phyloP scores from a whole-genome alignment of 2,113 vertebrate species.

The Eudyptes chrysolophus region DNA sequence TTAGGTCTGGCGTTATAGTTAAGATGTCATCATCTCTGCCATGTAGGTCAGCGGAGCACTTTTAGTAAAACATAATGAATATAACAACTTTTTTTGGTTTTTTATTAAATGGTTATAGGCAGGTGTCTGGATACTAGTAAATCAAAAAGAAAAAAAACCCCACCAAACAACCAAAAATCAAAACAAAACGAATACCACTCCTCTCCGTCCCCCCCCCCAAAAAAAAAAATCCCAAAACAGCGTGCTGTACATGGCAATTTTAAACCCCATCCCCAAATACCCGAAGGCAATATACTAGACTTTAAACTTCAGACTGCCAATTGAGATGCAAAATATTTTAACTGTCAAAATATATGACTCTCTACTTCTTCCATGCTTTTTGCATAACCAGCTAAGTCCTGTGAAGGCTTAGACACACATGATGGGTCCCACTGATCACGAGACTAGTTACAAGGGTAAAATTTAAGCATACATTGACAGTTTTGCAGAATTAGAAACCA shows the following conservation, averaged over 20 bases:
- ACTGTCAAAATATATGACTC: background rate
- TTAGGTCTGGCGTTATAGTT: background rate
- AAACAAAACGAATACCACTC: background rate
- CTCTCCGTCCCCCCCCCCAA: background rate
- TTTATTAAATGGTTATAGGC: background rate
- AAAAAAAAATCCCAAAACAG: background rate
- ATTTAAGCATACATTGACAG: background rate
- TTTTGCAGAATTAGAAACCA: background rate
- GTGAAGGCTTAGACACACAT: background rate
- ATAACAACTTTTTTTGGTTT: background rate
- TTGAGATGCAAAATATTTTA: background rate
- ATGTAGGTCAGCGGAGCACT: background rate
- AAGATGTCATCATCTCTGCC: background rate
- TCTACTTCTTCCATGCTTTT: background rate
- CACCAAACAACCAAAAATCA: background rate
- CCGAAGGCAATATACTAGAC: background rate
- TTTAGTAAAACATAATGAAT: background rate
- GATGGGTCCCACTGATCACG: fast-evolving
- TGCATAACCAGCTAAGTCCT: background rate
- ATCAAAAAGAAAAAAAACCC: background rate
- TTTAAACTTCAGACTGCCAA: background rate
- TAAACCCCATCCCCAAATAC: background rate
- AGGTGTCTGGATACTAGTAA: background rate
- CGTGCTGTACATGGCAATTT: background rate
- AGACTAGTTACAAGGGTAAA: background rate